Evolutionary conservation across 1,140 invertebrate genomes (phyloP).

Genomic region (Lepidostoma basale): DNA sequence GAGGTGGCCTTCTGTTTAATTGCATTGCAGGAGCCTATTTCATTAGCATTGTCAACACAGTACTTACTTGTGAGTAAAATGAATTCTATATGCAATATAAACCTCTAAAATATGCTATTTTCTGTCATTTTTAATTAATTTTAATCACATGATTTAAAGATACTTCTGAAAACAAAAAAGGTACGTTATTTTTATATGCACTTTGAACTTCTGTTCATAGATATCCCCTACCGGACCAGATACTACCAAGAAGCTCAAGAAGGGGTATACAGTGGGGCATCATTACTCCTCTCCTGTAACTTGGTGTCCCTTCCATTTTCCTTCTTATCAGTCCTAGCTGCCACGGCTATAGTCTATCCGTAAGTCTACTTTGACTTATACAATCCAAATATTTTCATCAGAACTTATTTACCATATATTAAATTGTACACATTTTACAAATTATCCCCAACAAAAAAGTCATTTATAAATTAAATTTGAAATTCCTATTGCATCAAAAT

Average conservation of each 20-base stretch:
- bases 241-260: slow-evolving; percentile 90
- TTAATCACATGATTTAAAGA: too few relatives aligned
- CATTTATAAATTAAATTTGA: too few relatives aligned
- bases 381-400: too few relatives aligned
- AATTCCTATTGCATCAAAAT: too few relatives aligned
- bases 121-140: too few relatives aligned
- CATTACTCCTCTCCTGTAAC: slow-evolving; percentile 80
- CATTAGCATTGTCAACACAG: slow-evolving; percentile 78
- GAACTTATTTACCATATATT: too few relatives aligned
- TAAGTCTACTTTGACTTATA: slow-evolving; percentile 64
- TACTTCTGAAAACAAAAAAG: too few relatives aligned
- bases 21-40: slow-evolving; percentile 79
- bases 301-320: slow-evolving; percentile 82
- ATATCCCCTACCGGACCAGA: slow-evolving; percentile 81
- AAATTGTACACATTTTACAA: too few relatives aligned
- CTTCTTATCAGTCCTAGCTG: slow-evolving; percentile 69
- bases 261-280: slow-evolving; percentile 83
- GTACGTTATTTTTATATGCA: too few relatives aligned
- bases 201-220: slow-evolving; percentile 51
- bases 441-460: too few relatives aligned
- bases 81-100: not conserved
- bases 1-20: slow-evolving; percentile 83
- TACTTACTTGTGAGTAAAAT: slow-evolving; percentile 72
- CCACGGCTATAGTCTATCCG: slow-evolving; percentile 75
- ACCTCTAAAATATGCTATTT: not conserved